These are phyloP conservation scores for Gorsachius magnificus DNA, from an alignment of 2,797 vertebrate species.

Conservation along the genomic window DNA sequence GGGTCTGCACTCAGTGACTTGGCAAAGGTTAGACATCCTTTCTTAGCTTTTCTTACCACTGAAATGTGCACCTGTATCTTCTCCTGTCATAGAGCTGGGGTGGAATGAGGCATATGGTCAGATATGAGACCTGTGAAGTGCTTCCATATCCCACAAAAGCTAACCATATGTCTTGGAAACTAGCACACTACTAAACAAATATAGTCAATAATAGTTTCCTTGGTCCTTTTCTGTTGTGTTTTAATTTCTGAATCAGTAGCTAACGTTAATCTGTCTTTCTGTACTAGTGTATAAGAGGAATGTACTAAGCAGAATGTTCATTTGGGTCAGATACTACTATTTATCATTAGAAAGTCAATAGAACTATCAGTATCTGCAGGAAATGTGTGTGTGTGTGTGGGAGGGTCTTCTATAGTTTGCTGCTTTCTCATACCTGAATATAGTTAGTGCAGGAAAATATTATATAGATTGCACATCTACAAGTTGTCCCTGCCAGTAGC, in stretches of 20 bases:
- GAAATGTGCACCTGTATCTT: not conserved
- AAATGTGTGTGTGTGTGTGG: not conserved
- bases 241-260: not conserved
- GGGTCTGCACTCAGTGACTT: not conserved
- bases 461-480: not conserved
- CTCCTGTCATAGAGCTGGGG: too few relatives aligned
- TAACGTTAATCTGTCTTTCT: not conserved
- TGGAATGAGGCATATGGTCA: not conserved
- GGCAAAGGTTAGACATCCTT: not conserved
- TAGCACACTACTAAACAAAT: not conserved
- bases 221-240: not conserved
- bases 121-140: not conserved
- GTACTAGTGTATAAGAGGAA: not conserved
- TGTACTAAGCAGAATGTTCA: not conserved
- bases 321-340: not conserved
- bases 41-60: not conserved
- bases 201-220: not conserved
- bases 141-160: not conserved
- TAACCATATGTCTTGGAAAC: not conserved
- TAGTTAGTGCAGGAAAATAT: not conserved
- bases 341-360: conserved; percentile 23
- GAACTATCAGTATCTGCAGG: not conserved
- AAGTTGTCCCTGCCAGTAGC: not conserved
- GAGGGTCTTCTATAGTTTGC: not conserved
- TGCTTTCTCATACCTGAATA: conserved; percentile 4